Conservation (phyloP, 2,113 vertebrate species). For the Notechis scutatus region DNA sequence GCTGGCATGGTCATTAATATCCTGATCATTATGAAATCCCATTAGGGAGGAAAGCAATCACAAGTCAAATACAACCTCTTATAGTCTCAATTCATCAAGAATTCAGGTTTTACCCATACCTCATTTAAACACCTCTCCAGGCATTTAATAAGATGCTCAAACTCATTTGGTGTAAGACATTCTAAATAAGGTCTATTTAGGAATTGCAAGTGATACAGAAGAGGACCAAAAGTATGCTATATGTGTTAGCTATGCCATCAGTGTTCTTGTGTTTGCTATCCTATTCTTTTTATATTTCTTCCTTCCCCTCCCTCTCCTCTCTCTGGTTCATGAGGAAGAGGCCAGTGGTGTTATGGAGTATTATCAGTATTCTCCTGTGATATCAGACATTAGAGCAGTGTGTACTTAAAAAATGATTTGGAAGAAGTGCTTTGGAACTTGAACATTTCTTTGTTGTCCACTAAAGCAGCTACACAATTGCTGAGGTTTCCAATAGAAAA, state of each 20-base stretch:
- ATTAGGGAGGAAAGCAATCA: not conserved
- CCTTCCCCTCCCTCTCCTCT: not conserved
- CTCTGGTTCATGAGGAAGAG: not conserved
- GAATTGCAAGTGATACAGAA: not conserved
- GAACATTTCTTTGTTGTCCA: not conserved
- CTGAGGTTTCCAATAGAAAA: not conserved
- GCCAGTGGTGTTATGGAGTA: not conserved
- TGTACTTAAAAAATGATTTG: not conserved
- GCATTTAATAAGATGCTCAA: not conserved
- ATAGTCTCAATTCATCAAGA: not conserved
- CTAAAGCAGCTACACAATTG: not conserved
- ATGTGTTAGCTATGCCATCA: not conserved
- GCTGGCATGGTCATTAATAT: not conserved
- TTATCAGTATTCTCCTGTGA: not conserved
- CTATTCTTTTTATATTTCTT: not conserved
- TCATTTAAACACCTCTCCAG: not conserved
- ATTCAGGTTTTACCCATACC: not conserved
- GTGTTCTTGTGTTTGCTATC: not conserved
- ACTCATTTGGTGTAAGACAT: not conserved
- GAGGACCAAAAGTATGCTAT: not conserved
- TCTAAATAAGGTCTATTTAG: not conserved
- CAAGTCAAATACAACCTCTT: not conserved
- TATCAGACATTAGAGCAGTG: not conserved
- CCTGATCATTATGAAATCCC: not conserved
- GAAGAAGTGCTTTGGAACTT: not conserved